Evolutionary conservation across 2,888 invertebrate genomes (phyloP).

Genomic region (Caprella mutica): DNA sequence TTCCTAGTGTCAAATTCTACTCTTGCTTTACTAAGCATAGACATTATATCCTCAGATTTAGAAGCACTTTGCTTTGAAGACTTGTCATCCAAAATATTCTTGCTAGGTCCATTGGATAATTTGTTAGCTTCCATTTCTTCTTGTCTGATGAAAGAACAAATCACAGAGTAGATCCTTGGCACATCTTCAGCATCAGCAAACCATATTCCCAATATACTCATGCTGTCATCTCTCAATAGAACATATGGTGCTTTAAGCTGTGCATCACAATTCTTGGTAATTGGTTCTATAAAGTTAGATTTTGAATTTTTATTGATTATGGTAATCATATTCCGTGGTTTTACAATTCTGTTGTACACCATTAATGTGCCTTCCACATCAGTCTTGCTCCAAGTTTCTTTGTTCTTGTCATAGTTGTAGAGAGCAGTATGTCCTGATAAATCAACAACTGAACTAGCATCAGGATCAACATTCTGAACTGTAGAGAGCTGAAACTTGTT

Average conservation of each 20-base stretch:
- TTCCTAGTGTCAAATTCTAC: conserved; percentile 57
- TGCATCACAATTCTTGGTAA: conserved; percentile 77
- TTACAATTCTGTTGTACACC: conserved; percentile 63
- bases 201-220: conserved; percentile 36
- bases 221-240: conserved; percentile 52
- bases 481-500: conserved; percentile 78
- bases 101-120: conserved; percentile 15
- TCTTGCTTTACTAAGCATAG: conserved; percentile 79
- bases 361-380: conserved; percentile 32
- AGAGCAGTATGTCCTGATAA: conserved; percentile 75
- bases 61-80: conserved; percentile 8
- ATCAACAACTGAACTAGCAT: conserved; percentile 81
- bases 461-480: conserved; percentile 84
- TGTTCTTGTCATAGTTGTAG: conserved; percentile 36
- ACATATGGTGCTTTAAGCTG: conserved; percentile 87
- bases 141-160: conserved; percentile 16
- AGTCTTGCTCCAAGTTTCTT: conserved; percentile 29
- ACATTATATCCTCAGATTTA: conserved; percentile 48
- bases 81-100: background rate
- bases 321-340: conserved; percentile 83
- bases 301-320: conserved; percentile 85
- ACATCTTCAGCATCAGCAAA: conserved; percentile 32
- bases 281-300: conserved; percentile 82
- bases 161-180: conserved; percentile 22
- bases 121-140: conserved; percentile 15